phyloP scores from a whole-genome alignment of 1,140 invertebrate species.

The Platorchestia sp. region DNA sequence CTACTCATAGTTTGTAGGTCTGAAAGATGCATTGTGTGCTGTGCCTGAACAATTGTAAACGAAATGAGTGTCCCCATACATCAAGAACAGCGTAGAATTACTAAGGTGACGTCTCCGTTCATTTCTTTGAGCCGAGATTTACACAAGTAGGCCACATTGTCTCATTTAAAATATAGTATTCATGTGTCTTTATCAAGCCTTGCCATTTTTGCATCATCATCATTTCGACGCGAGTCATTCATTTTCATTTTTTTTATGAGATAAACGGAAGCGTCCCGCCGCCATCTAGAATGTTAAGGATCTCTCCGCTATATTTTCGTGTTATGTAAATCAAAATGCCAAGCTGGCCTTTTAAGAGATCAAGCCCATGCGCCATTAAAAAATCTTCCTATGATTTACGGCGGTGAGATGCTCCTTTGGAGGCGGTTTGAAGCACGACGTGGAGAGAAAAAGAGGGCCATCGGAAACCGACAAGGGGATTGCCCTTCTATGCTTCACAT shows the following conservation, averaged over 20 bases:
- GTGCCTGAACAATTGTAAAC: background rate
- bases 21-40: background rate
- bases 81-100: background rate
- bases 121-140: background rate
- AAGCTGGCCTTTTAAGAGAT: background rate
- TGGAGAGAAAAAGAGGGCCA: background rate
- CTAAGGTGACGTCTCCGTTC: background rate
- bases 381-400: background rate
- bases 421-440: background rate
- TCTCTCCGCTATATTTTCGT: background rate
- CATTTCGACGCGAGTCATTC: background rate
- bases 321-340: background rate
- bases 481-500: background rate
- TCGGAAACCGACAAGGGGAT: background rate
- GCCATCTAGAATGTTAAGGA: background rate
- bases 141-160: background rate
- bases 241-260: background rate
- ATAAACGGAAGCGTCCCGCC: background rate
- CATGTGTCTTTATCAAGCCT: background rate
- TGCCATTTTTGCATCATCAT: background rate
- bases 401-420: background rate
- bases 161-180: background rate
- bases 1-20: background rate
- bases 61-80: background rate
- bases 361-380: background rate